These are phyloP conservation scores for Microctonus hyperodae DNA, from an alignment of 2,888 invertebrate species.

Conservation along the genomic window DNA sequence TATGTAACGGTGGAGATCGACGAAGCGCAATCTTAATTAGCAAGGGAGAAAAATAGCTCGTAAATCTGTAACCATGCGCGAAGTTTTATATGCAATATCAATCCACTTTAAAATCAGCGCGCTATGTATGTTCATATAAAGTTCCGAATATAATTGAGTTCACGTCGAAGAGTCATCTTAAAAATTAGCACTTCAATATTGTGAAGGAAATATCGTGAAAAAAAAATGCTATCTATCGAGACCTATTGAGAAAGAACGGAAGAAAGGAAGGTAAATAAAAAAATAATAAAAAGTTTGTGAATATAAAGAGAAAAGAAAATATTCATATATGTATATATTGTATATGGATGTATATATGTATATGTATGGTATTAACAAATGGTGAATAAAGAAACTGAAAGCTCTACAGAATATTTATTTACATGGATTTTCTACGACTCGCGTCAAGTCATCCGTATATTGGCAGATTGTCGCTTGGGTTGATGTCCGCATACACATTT, in stretches of 20 bases:
- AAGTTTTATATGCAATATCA: neutral
- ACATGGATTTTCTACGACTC: neutral
- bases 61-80: neutral
- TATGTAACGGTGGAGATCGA: neutral
- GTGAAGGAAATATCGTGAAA: conserved; percentile 1
- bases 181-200: neutral
- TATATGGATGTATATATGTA: neutral
- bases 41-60: neutral
- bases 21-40: neutral
- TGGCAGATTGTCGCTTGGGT: neutral
- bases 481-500: neutral
- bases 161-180: conserved; percentile 16
- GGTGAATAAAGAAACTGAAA: neutral
- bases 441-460: conserved; percentile 26
- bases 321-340: neutral
- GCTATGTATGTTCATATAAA: neutral
- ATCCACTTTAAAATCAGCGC: neutral
- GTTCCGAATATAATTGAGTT: neutral
- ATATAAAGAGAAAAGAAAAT: too few species aligned
- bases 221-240: too few species aligned
- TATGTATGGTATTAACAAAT: neutral
- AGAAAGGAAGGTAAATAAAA: too few species aligned
- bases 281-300: too few species aligned
- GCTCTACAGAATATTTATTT: neutral
- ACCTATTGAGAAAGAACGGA: too few species aligned